These are phyloP conservation scores for Raillietiella orientalis DNA, from an alignment of 2,888 invertebrate species.

Conservation along the genomic window DNA sequence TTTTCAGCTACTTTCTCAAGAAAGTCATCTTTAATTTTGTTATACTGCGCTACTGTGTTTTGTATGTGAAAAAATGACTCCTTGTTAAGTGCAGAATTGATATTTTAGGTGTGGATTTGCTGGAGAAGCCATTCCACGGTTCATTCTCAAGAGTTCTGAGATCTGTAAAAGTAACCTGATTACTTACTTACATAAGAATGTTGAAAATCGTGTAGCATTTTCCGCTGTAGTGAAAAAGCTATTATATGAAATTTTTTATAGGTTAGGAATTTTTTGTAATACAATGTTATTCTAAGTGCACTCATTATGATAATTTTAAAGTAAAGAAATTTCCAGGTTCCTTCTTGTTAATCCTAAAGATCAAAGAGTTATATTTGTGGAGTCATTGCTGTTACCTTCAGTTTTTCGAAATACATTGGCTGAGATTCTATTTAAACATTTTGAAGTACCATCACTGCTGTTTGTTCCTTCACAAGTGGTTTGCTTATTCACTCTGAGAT, in stretches of 20 bases:
- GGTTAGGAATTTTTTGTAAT: not conserved
- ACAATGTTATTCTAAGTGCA: not conserved
- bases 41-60: too few relatives aligned
- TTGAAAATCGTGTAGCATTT: too few relatives aligned
- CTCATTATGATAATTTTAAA: not conserved
- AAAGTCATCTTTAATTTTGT: too few relatives aligned
- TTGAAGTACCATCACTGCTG: slow-evolving; percentile 49
- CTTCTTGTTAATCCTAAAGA: slow-evolving; percentile 75
- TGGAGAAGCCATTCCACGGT: slow-evolving; percentile 55
- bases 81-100: too few relatives aligned
- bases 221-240: too few relatives aligned
- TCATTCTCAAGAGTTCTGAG: slow-evolving; percentile 18
- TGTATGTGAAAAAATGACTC: too few relatives aligned
- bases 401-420: slow-evolving; percentile 56
- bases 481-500: slow-evolving; percentile 44
- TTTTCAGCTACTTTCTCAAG: too few relatives aligned
- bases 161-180: not conserved
- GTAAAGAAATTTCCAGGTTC: slow-evolving; percentile 22
- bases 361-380: slow-evolving; percentile 60
- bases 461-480: slow-evolving; percentile 61
- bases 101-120: slow-evolving; percentile 53
- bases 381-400: slow-evolving; percentile 52
- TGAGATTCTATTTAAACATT: slow-evolving; percentile 65
- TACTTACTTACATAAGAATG: too few relatives aligned
- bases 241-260: not conserved